Percentiles rank a stretch among this genome's conserved stretches.
Conservation (phyloP, 2,113 vertebrate genomes). For the Megalops atlanticus region DNA sequence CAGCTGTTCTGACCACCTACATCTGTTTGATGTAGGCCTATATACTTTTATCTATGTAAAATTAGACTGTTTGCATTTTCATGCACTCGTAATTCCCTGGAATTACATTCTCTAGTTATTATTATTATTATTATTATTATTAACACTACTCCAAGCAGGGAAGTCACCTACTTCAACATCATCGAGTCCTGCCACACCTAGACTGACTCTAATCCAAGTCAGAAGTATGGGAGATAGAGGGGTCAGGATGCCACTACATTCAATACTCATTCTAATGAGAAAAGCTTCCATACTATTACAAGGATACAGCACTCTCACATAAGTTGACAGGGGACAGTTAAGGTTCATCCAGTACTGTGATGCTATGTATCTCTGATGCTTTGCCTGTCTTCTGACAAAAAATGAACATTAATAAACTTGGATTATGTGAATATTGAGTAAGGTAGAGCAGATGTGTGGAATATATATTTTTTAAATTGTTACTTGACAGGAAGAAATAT, state of each 20-base stretch:
- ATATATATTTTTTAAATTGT: not conserved
- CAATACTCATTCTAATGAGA: not conserved
- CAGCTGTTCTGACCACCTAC: too few species aligned
- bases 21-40: too few species aligned
- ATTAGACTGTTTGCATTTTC: too few species aligned
- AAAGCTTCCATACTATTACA: not conserved
- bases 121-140: too few species aligned
- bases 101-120: too few species aligned
- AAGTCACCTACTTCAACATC: not conserved
- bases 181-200: not conserved
- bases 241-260: not conserved
- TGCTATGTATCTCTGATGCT: not conserved
- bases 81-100: too few species aligned
- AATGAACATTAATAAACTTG: not conserved
- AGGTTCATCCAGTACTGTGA: too few species aligned
- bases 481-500: constrained; percentile 1
- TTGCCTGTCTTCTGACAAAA: not conserved
- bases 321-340: too few species aligned
- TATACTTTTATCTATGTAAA: too few species aligned
- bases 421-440: not conserved
- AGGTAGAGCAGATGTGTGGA: not conserved
- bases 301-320: not conserved
- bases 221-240: not conserved
- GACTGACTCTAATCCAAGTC: not conserved
- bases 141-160: not conserved